These are phyloP conservation scores for Pandion haliaetus DNA, from an alignment of 2,113 vertebrate genomes.

Conservation along the genomic window DNA sequence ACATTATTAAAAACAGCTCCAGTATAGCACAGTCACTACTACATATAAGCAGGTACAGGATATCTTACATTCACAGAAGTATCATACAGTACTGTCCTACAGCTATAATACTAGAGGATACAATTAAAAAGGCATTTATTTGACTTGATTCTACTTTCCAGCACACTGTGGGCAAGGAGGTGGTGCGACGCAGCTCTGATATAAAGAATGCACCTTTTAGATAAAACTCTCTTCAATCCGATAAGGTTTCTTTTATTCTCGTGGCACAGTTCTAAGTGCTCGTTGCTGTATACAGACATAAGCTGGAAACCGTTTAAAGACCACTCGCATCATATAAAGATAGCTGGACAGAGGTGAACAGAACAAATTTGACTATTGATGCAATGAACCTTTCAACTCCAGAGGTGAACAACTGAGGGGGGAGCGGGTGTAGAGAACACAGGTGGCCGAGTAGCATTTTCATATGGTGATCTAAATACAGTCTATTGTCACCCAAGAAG, in stretches of 20 bases:
- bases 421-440: background rate
- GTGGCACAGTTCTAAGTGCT: constrained; percentile 58
- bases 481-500: constrained; percentile 47
- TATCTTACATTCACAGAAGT: constrained; percentile 80
- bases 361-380: constrained; percentile 36
- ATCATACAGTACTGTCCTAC: constrained; percentile 80
- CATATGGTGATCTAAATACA: constrained; percentile 46
- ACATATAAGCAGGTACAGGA: constrained; percentile 76
- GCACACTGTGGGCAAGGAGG: constrained; percentile 69
- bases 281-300: constrained; percentile 51
- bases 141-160: constrained; percentile 78
- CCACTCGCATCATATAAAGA: constrained; percentile 33
- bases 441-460: constrained; percentile 36
- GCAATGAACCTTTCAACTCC: background rate
- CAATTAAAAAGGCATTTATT: constrained; percentile 79
- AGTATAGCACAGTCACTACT: constrained; percentile 78
- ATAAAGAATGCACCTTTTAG: constrained; percentile 54
- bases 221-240: background rate
- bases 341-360: constrained; percentile 39
- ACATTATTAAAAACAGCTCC: constrained; percentile 79
- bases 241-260: constrained; percentile 20
- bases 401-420: background rate
- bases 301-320: constrained; percentile 70
- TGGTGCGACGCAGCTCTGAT: constrained; percentile 58
- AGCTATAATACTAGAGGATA: constrained; percentile 77